Conservation (phyloP, 1,140 invertebrate species). For the Asobara japonica region DNA sequence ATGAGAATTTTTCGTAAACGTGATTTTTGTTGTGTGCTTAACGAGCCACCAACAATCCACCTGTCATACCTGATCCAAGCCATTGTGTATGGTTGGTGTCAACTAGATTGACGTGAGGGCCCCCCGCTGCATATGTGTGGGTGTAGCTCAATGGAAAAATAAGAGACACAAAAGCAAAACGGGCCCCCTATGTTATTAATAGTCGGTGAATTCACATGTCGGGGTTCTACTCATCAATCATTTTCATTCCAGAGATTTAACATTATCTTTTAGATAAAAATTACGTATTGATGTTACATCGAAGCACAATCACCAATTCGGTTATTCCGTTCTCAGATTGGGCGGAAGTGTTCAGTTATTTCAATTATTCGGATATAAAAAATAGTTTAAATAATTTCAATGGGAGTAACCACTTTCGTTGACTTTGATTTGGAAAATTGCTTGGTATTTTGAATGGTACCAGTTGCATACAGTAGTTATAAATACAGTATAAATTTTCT, state of each 20-base stretch:
- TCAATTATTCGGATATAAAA: no score
- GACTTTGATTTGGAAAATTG: no score
- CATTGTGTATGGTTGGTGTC: conserved; percentile 53
- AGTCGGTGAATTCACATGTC: conserved; percentile 40
- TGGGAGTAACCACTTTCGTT: no score
- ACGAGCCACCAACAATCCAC: conserved; percentile 37
- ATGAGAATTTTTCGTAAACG: no score
- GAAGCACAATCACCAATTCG: no score
- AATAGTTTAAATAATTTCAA: no score
- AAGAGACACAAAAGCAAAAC: background rate
- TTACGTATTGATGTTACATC: no score
- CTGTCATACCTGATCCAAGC: conserved; percentile 44
- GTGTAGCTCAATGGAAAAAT: conserved; percentile 44
- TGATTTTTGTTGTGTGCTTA: background rate
- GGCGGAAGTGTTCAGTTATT: no score
- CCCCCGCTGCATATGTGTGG: conserved; percentile 52
- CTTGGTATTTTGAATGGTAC: no score
- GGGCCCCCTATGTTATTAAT: conserved; percentile 51
- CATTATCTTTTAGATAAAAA: background rate
- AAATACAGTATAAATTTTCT: no score
- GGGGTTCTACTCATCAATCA: conserved; percentile 46
- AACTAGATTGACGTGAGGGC: conserved; percentile 45
- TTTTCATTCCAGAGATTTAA: conserved; percentile 10
- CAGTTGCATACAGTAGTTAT: no score
- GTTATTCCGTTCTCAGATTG: no score